Evolutionary conservation across 2,113 vertebrate species (phyloP).

Genomic region (Syngnathus typhle): DNA sequence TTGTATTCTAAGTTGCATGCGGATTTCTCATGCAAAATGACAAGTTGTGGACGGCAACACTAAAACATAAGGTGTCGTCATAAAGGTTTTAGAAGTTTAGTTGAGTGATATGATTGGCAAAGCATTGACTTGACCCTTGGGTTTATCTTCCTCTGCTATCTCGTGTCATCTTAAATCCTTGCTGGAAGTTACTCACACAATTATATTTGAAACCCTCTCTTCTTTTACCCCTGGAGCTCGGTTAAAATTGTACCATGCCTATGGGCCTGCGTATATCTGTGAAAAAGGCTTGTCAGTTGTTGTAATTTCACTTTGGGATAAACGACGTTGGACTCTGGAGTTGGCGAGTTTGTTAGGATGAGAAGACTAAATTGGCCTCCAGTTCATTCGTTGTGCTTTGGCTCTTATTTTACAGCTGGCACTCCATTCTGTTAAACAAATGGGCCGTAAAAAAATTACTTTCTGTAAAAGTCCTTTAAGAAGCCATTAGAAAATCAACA

Average conservation of each 20-base stretch:
- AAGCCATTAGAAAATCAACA: conserved; percentile 70
- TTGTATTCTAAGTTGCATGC: neutral
- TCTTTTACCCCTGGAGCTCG: neutral
- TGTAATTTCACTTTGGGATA: neutral
- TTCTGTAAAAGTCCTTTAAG: conserved; percentile 66
- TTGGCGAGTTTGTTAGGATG: neutral
- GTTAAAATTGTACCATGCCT: neutral
- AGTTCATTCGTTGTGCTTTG: conserved; percentile 21
- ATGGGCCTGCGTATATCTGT: neutral
- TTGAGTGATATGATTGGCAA: neutral
- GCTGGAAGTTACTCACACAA: neutral
- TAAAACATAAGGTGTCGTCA: neutral
- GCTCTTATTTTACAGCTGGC: conserved; percentile 31
- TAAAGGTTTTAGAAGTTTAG: neutral
- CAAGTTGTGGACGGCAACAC: neutral
- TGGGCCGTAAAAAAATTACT: conserved; percentile 62
- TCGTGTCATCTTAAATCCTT: neutral
- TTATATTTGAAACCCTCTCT: neutral
- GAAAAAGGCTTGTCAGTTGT: neutral
- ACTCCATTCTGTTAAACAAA: conserved; percentile 48
- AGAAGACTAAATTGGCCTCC: conserved; percentile 1
- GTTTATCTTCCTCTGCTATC: too few species aligned
- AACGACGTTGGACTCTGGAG: neutral
- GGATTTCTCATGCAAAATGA: neutral
- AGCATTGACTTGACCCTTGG: too few species aligned